A percentile compares a stretch with the other conserved stretches of the same genome.
These are phyloP conservation scores for Palaemon carinicauda DNA, from an alignment of 1,140 invertebrate genomes.

Conservation along the genomic window DNA sequence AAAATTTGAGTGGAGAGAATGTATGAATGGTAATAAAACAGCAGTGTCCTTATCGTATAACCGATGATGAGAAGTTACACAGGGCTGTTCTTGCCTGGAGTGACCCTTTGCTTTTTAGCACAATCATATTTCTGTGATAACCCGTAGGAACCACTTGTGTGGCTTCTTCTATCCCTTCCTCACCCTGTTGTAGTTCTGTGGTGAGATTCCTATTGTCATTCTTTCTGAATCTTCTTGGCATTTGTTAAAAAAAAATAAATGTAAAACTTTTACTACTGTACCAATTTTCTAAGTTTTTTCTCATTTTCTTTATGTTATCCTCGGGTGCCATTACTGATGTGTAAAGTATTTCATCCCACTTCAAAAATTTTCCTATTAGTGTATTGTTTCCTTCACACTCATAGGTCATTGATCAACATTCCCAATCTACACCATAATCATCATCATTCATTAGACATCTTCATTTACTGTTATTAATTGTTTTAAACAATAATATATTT, in stretches of 20 bases:
- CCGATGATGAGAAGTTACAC: conserved; percentile 15
- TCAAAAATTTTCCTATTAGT: no score
- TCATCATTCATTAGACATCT: neutral
- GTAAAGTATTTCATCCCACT: no score
- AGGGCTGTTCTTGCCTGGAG: conserved; percentile 42
- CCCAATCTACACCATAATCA: no score
- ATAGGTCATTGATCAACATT: no score
- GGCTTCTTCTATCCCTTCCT: conserved; percentile 46
- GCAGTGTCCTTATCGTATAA: conserved; percentile 18
- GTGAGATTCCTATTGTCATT: conserved; percentile 37
- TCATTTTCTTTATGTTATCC: no score
- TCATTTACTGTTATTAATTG: neutral
- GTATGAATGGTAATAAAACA: neutral
- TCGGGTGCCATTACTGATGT: no score
- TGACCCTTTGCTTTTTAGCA: conserved; percentile 57
- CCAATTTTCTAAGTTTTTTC: neutral
- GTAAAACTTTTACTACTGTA: neutral
- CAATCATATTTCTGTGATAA: conserved; percentile 55
- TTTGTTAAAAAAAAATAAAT: neutral
- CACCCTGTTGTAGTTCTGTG: conserved; percentile 44
- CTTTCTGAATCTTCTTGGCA: conserved; percentile 4
- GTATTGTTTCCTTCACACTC: no score
- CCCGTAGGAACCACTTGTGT: conserved; percentile 36
- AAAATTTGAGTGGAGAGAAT: neutral
- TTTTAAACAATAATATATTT: neutral